phyloP scores from a whole-genome alignment of 2,797 vertebrate species.

The Brachymystax lenok region DNA sequence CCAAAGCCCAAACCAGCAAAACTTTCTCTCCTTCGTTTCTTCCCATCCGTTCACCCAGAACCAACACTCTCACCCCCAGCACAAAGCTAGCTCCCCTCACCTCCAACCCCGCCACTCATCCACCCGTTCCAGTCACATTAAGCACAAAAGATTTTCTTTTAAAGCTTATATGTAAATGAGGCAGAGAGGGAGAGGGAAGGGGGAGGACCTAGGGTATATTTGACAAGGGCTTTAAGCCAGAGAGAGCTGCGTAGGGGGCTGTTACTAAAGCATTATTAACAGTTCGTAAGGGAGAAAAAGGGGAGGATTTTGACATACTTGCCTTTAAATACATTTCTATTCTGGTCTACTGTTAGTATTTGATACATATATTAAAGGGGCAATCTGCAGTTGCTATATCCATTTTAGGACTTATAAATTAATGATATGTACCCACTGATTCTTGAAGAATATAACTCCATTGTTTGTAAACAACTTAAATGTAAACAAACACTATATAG shows the following conservation, averaged over 20 bases:
- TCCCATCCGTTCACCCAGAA: constrained; percentile 54
- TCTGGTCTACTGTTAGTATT: constrained; percentile 19
- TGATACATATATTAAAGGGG: neutral
- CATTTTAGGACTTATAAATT: no score
- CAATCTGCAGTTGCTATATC: no score
- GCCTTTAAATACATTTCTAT: constrained; percentile 39
- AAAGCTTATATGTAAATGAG: constrained; percentile 92
- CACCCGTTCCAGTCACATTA: constrained; percentile 68
- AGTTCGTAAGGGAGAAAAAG: constrained; percentile 27
- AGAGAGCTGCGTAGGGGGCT: neutral
- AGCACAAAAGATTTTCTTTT: constrained; percentile 77
- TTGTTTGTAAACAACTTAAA: no score
- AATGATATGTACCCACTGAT: no score
- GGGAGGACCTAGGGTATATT: constrained; percentile 68
- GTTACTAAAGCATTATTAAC: constrained; percentile 51
- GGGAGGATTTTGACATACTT: constrained; percentile 29
- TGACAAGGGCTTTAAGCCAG: constrained; percentile 59
- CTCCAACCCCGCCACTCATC: constrained; percentile 52
- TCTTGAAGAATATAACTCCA: no score
- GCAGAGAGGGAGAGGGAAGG: constrained; percentile 49
- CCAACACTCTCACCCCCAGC: constrained; percentile 54
- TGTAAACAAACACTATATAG: no score
- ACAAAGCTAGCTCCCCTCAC: constrained; percentile 58
- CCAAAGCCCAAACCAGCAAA: constrained; percentile 85
- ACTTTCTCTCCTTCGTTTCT: constrained; percentile 81